These are phyloP conservation scores for Gambelia wislizenii DNA, from an alignment of 2,797 vertebrate species.

Conservation along the genomic window DNA sequence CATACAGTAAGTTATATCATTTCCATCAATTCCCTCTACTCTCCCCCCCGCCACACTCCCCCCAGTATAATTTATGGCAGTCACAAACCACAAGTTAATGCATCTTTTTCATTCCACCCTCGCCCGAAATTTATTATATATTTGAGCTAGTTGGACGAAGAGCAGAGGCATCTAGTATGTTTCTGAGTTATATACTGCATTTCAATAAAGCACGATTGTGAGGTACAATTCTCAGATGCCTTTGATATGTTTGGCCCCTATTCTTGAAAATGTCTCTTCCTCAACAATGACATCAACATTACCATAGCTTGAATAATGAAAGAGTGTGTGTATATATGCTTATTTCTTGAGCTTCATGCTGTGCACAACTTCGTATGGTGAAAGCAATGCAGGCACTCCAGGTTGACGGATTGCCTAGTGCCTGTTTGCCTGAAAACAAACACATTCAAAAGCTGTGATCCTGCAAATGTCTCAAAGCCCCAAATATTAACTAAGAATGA, in stretches of 20 bases:
- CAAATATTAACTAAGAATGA: no score
- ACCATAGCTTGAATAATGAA: slow-evolving; percentile 29
- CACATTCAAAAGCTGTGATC: not conserved
- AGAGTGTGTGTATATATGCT: not conserved
- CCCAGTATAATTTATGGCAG: slow-evolving; percentile 37
- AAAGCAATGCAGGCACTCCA: not conserved
- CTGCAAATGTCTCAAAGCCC: not conserved
- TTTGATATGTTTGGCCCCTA: not conserved
- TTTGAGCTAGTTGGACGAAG: slow-evolving; percentile 28
- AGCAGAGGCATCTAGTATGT: slow-evolving; percentile 36
- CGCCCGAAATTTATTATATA: slow-evolving; percentile 43
- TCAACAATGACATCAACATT: not conserved
- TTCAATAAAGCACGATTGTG: slow-evolving; percentile 27
- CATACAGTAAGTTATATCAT: slow-evolving; percentile 16
- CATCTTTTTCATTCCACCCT: slow-evolving; percentile 51
- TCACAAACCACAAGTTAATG: slow-evolving; percentile 52
- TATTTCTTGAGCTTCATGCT: not conserved
- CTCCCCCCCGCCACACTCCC: not conserved
- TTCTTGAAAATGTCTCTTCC: slow-evolving; percentile 27
- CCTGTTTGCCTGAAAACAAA: not conserved
- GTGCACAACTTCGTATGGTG: not conserved
- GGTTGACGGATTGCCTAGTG: not conserved
- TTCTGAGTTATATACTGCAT: slow-evolving; percentile 44
- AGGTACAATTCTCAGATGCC: slow-evolving; percentile 4
- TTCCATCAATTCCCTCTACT: slow-evolving; percentile 42